Evolutionary conservation across 92 coral and sea anemone genomes (phyloP), one percentile per base, ranked within the genome.

Genomic region (Nematostella vectensis): DNA sequence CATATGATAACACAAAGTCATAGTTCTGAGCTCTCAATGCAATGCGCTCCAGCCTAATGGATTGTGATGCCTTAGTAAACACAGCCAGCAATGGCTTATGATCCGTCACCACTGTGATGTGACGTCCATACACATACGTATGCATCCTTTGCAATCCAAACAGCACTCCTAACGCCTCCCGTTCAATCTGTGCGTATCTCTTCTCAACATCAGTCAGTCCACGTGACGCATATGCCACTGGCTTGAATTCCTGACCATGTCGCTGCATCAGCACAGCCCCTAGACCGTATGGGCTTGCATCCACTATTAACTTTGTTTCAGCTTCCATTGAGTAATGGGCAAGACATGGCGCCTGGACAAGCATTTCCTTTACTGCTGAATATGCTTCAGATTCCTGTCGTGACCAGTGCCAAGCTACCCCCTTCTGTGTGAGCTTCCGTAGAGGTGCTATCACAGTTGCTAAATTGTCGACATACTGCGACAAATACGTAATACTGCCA

Each of bases 71-170:
- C 11, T 69, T 69, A 0, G 43, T 26, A 36, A 59, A 50, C 39
- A 59, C 48, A 1, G 16, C 16, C 38, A 68, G 29, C 66, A 68
- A 47, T 15, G 67, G 75, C 60, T n/a, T n/a, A n/a, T n/a, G n/a
- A n/a, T n/a, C n/a, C n/a, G n/a, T n/a, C n/a, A n/a, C n/a, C n/a
- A n/a, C 49, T 58, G 27, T 68, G 67, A 23, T 37, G 48, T 48
- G 66, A 58, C 61, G 52, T 8, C 61, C 61, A 11, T 69, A 69
- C 43, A 59, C 59, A 42, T 59, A 59, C n/a, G 75, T 27, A 50
- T 69, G 67, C 75, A 49, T 68, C 65, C 58, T 68, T 48, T 58
- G 75, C 25, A 69, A 25, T 33, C 75, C 75, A 49, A 19, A 69
- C 1, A 69, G 54, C 22, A 69, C 75, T 24, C 66, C 59, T 15